Evolutionary conservation across 2,888 invertebrate genomes (phyloP).

Genomic region (Xanthia icteritia): DNA sequence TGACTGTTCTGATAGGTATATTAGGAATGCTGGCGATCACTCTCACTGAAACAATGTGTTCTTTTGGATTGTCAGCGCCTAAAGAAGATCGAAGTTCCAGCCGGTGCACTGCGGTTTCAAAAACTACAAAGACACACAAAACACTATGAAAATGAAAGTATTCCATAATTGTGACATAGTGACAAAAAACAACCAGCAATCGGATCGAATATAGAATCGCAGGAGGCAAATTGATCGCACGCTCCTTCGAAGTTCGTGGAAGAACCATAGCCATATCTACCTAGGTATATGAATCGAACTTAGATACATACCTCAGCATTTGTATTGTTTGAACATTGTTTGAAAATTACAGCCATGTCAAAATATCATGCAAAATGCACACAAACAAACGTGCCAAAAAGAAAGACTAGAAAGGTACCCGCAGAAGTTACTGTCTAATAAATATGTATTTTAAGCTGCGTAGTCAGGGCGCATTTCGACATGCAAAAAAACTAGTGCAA

Average conservation of each 20-base stretch:
- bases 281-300: constrained; percentile 16
- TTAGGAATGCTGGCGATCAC: constrained; percentile 68
- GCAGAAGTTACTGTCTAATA: neutral
- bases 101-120: constrained; percentile 4
- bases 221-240: constrained; percentile 1
- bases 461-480: neutral
- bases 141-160: constrained; percentile 13
- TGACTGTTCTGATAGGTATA: constrained; percentile 72
- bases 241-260: neutral
- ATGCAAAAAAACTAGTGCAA: neutral
- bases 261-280: neutral
- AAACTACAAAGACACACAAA: neutral
- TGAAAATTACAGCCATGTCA: constrained; percentile 36
- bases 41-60: constrained; percentile 68
- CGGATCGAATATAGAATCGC: constrained; percentile 11
- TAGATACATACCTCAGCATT: constrained; percentile 17
- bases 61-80: constrained; percentile 60
- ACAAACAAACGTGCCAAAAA: neutral
- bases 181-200: neutral
- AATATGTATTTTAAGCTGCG: neutral
- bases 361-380: constrained; percentile 27
- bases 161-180: neutral
- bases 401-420: neutral
- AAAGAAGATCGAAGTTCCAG: constrained; percentile 16
- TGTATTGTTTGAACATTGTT: constrained; percentile 1